A percentile compares a stretch with the other conserved stretches of the same genome.
Evolutionary conservation across 2,113 vertebrate species (phyloP).

Genomic region (Pycnonotus jocosus): DNA sequence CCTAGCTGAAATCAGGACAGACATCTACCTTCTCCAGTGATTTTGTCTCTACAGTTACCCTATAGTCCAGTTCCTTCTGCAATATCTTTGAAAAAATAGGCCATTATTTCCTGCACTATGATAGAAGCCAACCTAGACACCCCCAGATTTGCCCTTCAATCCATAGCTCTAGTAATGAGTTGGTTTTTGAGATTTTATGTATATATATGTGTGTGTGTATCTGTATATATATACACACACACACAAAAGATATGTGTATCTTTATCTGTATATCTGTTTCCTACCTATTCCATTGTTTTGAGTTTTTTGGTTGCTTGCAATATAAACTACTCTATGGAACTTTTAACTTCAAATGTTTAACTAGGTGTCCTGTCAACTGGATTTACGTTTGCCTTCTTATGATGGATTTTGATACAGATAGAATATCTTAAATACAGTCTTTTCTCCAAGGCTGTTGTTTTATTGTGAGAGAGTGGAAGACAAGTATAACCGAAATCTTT

Average conservation of each 20-base stretch:
- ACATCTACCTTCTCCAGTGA: not conserved
- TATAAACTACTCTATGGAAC: not conserved
- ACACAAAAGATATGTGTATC: not conserved
- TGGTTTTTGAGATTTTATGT: not conserved
- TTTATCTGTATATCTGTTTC: not conserved
- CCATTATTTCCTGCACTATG: not conserved
- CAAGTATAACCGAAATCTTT: not conserved
- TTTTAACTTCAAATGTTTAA: not conserved
- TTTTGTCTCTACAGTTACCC: not conserved
- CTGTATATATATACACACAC: fast-evolving
- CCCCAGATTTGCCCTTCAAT: not conserved
- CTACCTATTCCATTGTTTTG: not conserved
- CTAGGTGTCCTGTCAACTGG: fast-evolving
- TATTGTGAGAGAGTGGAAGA: not conserved
- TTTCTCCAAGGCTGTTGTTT: not conserved
- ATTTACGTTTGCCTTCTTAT: not conserved
- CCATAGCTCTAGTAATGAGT: fast-evolving
- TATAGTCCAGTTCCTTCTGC: not conserved
- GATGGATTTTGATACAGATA: not conserved
- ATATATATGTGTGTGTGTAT: fast-evolving
- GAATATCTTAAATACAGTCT: not conserved
- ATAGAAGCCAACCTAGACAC: not conserved
- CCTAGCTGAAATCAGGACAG: not conserved
- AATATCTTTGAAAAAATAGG: not conserved
- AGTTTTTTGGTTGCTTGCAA: not conserved